Evolutionary conservation across 1,140 invertebrate genomes (phyloP).

Genomic region (Dreissena polymorpha): DNA sequence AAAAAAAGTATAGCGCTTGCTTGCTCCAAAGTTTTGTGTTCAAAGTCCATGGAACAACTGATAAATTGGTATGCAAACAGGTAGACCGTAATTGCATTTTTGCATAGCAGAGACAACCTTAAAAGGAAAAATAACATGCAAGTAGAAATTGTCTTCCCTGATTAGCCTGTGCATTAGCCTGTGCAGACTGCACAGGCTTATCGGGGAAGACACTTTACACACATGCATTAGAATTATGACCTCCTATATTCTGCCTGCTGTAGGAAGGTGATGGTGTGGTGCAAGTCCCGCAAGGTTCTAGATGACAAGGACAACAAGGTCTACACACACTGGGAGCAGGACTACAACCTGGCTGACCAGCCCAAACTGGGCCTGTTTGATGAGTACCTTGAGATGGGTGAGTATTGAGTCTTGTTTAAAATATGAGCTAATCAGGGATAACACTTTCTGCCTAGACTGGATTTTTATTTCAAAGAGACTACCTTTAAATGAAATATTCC

Average conservation of each 20-base stretch:
- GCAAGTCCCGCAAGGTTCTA: slow-evolving; percentile 65
- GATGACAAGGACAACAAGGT: slow-evolving; percentile 63
- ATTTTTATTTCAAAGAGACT: too few relatives aligned
- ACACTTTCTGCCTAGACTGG: too few relatives aligned
- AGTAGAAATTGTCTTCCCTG: too few relatives aligned
- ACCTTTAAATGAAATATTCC: too few relatives aligned
- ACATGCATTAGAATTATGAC: neutral
- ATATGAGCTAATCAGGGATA: too few relatives aligned
- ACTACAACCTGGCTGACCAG: slow-evolving; percentile 71
- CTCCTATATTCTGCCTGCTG: neutral
- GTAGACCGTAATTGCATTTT: neutral
- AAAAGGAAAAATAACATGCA: too few relatives aligned
- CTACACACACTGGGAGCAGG: slow-evolving; percentile 75
- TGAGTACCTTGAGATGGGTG: slow-evolving; percentile 80
- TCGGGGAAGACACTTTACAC: too few relatives aligned
- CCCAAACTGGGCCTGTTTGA: slow-evolving; percentile 75
- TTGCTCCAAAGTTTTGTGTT: too few relatives aligned
- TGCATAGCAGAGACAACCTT: neutral
- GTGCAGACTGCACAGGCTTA: too few relatives aligned
- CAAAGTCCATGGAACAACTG: too few relatives aligned
- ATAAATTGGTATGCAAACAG: neutral
- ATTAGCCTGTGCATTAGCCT: too few relatives aligned
- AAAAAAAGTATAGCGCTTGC: too few relatives aligned
- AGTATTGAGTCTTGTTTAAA: slow-evolving; percentile 49
- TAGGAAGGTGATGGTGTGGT: slow-evolving; percentile 75